Base-by-base conservation (phyloP, 2,113 vertebrate species). In the Acanthisitta chloris region DNA sequence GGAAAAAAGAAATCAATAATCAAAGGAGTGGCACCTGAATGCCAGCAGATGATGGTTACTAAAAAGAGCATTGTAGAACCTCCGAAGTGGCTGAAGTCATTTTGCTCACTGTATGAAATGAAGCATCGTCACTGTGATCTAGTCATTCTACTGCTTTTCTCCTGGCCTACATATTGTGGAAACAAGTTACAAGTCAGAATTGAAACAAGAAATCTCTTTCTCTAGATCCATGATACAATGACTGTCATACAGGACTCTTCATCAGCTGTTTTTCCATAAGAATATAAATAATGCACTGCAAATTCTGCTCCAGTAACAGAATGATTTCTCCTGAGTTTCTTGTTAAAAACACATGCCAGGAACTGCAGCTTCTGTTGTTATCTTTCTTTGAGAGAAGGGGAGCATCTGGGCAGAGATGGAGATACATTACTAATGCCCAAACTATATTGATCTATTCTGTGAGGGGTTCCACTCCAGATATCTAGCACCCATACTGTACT, bases 371-470 rank as follows among this genome's bases (percentile, higher is more conserved):
- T 12, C 61, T 49, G 59, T 4, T 55, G 55, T 34, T 34, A 9
- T n/a, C 14, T 40, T 73, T 52, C 70, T 55, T 36, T 25, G 48
- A 55, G 55, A 86, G n/a, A 29, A 73, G 36, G 20, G 24, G 12
- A 49, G 61, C 14, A 20, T 33, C 74, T 76, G 46, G 38, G 12
- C 6, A 16, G 64, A 79, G 40, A 12, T 33, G 42, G 17, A 0
- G 1, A 4, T 13, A 16, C 59, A 21, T 29, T 46, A 24, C 33
- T 65, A 43, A 28, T 20, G 19, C 29, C 43, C 49, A 62, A 66
- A 49, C 12, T 9, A 9, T 3, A 0, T 57, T 6, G 4, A 14
- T 17, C 19, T 81, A 25, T 8, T 34, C 65, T 38, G 26, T 4
- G 1, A 78, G 51, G 12, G 17, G 17, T 62, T 29, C 42, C 29